Conservation (phyloP, 2,888 invertebrate species). For the Scotopteryx bipunctaria region DNA sequence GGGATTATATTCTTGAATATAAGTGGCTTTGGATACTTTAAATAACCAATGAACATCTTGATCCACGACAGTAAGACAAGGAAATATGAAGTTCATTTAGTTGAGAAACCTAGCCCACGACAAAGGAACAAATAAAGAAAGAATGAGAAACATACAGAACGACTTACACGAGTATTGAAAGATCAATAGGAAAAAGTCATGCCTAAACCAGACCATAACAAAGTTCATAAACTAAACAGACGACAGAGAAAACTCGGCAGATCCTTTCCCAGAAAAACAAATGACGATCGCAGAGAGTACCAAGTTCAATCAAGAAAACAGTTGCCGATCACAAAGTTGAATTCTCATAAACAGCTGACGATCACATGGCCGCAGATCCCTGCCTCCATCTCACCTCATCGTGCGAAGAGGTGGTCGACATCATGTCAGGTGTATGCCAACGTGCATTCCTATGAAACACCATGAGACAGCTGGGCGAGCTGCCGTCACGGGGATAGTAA, state of each 20-base stretch:
- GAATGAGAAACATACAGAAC: no score
- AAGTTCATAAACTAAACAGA: no score
- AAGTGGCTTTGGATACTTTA: no score
- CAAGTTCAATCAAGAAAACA: constrained; percentile 1
- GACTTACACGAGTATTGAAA: no score
- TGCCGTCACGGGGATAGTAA: constrained; percentile 6
- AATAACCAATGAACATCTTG: no score
- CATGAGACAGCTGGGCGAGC: constrained; percentile 44
- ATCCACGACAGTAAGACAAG: no score
- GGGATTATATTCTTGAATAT: constrained; percentile 19
- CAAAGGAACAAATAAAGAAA: no score
- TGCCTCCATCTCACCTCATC: constrained; percentile 52
- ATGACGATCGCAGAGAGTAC: neutral
- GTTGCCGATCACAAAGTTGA: constrained; percentile 7
- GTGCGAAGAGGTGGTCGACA: constrained; percentile 52
- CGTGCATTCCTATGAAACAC: constrained; percentile 50
- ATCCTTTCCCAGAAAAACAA: neutral
- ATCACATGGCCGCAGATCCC: constrained; percentile 18
- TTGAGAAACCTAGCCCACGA: no score
- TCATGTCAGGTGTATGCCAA: constrained; percentile 42
- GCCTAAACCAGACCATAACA: no score
- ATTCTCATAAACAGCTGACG: constrained; percentile 13
- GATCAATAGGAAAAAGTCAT: no score
- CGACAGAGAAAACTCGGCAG: no score
- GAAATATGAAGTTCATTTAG: no score